These are phyloP conservation scores for Drosophila birchii DNA, from an alignment of 2,888 invertebrate genomes.

Conservation along the genomic window DNA sequence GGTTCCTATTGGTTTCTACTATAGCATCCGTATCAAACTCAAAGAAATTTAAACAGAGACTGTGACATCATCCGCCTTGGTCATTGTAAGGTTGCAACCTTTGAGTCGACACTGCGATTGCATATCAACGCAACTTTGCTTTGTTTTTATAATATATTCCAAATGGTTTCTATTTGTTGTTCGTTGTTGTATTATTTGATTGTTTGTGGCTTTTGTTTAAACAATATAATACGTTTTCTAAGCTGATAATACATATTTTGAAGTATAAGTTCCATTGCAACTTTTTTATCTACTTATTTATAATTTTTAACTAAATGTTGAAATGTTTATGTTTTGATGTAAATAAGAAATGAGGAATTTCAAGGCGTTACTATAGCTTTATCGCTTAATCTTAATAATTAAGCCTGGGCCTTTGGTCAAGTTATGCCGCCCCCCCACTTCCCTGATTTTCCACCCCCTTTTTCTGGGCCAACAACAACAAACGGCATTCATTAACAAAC, in stretches of 20 bases:
- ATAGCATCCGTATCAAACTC: neutral
- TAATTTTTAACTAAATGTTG: neutral
- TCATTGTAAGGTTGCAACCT: slow-evolving; percentile 10
- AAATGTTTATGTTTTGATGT: neutral
- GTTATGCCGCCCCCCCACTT: neutral
- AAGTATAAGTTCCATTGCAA: too few species aligned
- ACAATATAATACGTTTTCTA: neutral
- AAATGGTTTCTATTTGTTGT: slow-evolving; percentile 10
- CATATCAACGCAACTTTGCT: slow-evolving; percentile 18
- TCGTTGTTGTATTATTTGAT: neutral
- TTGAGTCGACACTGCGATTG: slow-evolving; percentile 8
- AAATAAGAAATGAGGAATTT: neutral
- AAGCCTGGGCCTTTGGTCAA: neutral
- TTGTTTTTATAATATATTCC: slow-evolving; percentile 3
- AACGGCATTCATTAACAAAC: slow-evolving; percentile 32
- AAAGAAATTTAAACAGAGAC: neutral
- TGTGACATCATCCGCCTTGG: slow-evolving; percentile 10
- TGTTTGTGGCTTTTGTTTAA: neutral
- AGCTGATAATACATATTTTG: neutral
- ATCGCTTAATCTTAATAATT: neutral
- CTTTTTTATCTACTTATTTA: neutral
- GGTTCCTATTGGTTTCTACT: too few species aligned
- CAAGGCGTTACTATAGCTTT: fast-evolving
- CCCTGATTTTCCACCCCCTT: neutral
- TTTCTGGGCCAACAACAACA: slow-evolving; percentile 14